phyloP scores from a whole-genome alignment of 2,797 vertebrate species.

The Macroramphosus scolopax region DNA sequence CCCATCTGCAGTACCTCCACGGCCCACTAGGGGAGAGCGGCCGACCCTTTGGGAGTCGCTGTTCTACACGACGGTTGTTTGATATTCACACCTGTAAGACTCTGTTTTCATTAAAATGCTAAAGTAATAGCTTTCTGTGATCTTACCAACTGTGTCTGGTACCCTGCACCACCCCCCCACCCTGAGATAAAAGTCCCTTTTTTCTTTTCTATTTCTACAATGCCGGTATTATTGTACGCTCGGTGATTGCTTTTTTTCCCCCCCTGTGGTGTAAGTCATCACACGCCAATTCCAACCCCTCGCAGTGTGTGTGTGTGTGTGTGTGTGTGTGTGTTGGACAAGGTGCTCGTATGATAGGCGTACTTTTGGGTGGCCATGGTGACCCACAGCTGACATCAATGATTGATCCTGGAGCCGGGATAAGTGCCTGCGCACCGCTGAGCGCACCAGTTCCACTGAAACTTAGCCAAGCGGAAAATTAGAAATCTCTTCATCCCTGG shows the following conservation, averaged over 20 bases:
- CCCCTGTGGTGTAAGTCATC: slow-evolving; percentile 3
- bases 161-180: background rate
- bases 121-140: background rate
- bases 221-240: slow-evolving; percentile 30
- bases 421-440: slow-evolving; percentile 61
- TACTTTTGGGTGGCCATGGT: slow-evolving; percentile 40
- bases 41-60: too few relatives aligned
- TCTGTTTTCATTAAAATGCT: background rate
- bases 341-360: slow-evolving; percentile 24
- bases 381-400: slow-evolving; percentile 70
- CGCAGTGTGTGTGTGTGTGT: background rate
- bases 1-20: too few relatives aligned
- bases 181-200: too few relatives aligned
- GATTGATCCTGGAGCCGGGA: slow-evolving; percentile 74
- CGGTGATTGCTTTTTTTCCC: slow-evolving; percentile 26
- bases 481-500: slow-evolving; percentile 80
- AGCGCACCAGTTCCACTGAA: slow-evolving; percentile 61
- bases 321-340: slow-evolving; percentile 10
- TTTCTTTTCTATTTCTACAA: slow-evolving; percentile 15
- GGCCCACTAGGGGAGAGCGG: too few relatives aligned
- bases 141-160: slow-evolving; percentile 11
- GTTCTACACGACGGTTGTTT: background rate
- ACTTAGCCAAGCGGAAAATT: slow-evolving; percentile 80
- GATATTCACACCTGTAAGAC: background rate
- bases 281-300: background rate